Conservation (phyloP, 2,888 invertebrate species). For the Ectemnius lituratus region DNA sequence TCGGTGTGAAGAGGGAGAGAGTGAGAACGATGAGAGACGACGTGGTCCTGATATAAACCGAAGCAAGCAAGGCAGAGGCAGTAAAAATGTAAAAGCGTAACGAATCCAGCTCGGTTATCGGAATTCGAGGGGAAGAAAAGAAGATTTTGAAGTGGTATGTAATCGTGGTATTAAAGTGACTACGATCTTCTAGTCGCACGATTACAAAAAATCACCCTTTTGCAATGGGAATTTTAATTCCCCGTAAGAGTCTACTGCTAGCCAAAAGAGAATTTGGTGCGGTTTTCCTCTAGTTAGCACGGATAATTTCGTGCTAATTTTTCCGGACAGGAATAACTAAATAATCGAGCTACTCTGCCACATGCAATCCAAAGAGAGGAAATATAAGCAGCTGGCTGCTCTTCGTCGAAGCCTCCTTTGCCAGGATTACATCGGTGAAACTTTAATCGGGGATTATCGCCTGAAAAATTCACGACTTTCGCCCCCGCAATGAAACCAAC, state of each 20-base stretch:
- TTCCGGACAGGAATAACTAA: conserved; percentile 45
- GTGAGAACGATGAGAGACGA: neutral
- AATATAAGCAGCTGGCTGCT: too few relatives aligned
- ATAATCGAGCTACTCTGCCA: conserved; percentile 20
- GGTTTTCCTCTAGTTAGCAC: too few relatives aligned
- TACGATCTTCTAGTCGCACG: neutral
- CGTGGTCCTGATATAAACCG: neutral
- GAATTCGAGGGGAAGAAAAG: too few relatives aligned
- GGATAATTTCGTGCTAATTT: conserved; percentile 25
- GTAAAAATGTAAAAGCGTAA: too few relatives aligned
- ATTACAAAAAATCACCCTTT: neutral
- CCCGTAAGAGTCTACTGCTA: conserved; percentile 3
- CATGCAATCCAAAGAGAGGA: neutral
- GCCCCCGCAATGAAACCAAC: too few relatives aligned
- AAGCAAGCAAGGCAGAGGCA: too few relatives aligned
- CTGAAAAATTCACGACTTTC: conserved; percentile 1
- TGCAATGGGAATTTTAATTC: conserved; percentile 22
- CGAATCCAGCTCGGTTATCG: too few relatives aligned
- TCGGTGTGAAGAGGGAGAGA: conserved; percentile 11
- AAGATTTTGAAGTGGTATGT: neutral
- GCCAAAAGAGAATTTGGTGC: too few relatives aligned
- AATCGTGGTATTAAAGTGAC: neutral
- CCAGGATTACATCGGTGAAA: conserved; percentile 41
- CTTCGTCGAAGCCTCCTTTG: conserved; percentile 7
- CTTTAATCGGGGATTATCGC: conserved; percentile 35